Evolutionary conservation across 2,888 invertebrate genomes (phyloP), one percentile per base, ranked within the genome.

Genomic region (Lepidonotus clava): DNA sequence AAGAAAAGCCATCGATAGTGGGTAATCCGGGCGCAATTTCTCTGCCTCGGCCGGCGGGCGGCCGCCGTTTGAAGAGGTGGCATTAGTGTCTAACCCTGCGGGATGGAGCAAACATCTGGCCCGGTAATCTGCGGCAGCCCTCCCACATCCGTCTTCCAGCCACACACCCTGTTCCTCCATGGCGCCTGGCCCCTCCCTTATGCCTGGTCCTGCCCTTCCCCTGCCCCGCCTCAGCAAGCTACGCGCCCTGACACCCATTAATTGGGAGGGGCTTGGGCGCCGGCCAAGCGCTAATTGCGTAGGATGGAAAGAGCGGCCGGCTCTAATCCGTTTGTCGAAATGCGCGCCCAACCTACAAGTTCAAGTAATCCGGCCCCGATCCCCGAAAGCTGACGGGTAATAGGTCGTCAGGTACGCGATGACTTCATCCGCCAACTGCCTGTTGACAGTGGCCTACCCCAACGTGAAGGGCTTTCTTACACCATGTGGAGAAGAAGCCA

Each of bases 321-420:
- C 24, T 24, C 61, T 61, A 61, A 61, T 61, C 61, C 61, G 61
- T 61, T 61, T 61, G 61, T 61, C 61, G 61, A 61, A 61, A 61
- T 61, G 61, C 61, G 28, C 61, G 61, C 28, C 61, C 11, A 32
- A 24, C 61, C 14, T 32, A 11, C 61, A 61, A 32, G 61, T 61
- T 61, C 24, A 61, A 61, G 28, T 61, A 61, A 61, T 61, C 61
- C 61, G 28, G 28, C 24, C 5, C 61, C 28, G 24, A 24, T 32
- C 24, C 61, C 61, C 4, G 24, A 53, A 61, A 61, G 61, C 61
- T 61, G 61, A 61, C 5, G 61, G 61, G 61, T 61, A 61, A 61
- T 61, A 61, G 61, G 61, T 61, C 61, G 61, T 61, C 28, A n/a
- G 61, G 61, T 28, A 61, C 28, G 61, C 2, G n/a, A 61, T 61